Evolutionary conservation across 1,140 invertebrate species (phyloP), one percentile per base, ranked within the genome.

Genomic region (Atta texana): DNA sequence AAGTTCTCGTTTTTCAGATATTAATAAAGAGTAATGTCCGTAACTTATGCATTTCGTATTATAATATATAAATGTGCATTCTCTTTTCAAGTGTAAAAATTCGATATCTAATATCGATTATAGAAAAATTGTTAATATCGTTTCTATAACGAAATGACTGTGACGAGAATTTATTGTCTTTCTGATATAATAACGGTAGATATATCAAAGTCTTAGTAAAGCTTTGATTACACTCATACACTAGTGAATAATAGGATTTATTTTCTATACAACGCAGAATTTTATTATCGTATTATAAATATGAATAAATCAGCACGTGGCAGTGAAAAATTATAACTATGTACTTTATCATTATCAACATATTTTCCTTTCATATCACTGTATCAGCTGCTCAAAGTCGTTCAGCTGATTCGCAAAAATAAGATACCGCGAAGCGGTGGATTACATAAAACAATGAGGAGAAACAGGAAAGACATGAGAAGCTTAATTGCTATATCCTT

Each of bases 251-350:
- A 78, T 61, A 44, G 39, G 7, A 49, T 49, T 44, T 31, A 66
- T 66, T 53, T 0, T 7, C 55, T 44, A 49, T 49, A 28, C n/a
- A 66, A 64, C 6, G 51, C 68, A 63, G 44, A 61, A 57, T 14
- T 8, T 44, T 84, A 31, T 75, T 51, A 31, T 75, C 24, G 5
- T 24, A 75, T 66, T 68, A 66, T 21, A 44, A 59, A 71, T 59
- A 55, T 51, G 69, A 91, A 78, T 24, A 87, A 91, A 82, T 85
- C 28, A 87, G 64, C 59, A 31, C 44, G 53, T 88, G 91, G 89
- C 91, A 91, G 91, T 91, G 90, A 69, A 75, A 91, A 91, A 89
- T 89, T 85, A 91, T 91, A 84, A 24, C 71, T 86, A 84, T 71
- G 18, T 77, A 61, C 21, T 77, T 88, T 72, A 86, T 77, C 51